phyloP scores from a whole-genome alignment of 2,888 invertebrate genomes.

The Uropetala carovei region DNA sequence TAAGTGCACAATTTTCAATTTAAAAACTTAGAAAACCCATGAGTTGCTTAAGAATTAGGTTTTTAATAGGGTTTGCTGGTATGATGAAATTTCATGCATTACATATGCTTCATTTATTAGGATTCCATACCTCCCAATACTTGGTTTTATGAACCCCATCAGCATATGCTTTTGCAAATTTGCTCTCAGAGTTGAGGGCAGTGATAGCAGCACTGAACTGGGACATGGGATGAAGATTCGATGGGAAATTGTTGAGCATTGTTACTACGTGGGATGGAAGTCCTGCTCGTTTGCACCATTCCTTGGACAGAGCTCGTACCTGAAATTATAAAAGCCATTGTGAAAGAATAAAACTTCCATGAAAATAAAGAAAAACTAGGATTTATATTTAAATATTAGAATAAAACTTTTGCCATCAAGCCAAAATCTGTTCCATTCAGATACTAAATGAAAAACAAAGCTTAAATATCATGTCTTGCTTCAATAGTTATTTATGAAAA shows the following conservation, averaged over 20 bases:
- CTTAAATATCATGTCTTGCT: too few species aligned
- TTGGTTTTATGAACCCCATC: slow-evolving; percentile 91
- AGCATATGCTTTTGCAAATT: slow-evolving; percentile 92
- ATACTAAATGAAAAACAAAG: too few species aligned
- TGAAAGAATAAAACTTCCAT: neutral
- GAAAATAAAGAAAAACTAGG: neutral
- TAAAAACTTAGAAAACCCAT: too few species aligned
- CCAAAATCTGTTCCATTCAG: too few species aligned
- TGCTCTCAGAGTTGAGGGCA: slow-evolving; percentile 93
- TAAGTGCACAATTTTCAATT: too few species aligned
- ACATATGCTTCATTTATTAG: neutral
- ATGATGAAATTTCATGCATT: neutral
- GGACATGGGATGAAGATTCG: slow-evolving; percentile 94
- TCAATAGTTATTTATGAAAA: too few species aligned
- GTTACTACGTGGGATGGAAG: slow-evolving; percentile 95
- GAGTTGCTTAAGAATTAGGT: too few species aligned
- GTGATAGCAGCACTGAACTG: slow-evolving; percentile 95
- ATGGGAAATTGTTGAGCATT: slow-evolving; percentile 94
- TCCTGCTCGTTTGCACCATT: slow-evolving; percentile 92
- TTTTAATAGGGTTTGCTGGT: too few species aligned
- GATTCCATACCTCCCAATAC: slow-evolving; percentile 87
- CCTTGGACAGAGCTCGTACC: slow-evolving; percentile 82
- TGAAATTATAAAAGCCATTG: slow-evolving; percentile 65
- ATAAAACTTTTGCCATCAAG: neutral
- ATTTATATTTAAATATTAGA: neutral